Evolutionary conservation across 2,888 invertebrate species (phyloP).

Genomic region (Pomacea canaliculata): DNA sequence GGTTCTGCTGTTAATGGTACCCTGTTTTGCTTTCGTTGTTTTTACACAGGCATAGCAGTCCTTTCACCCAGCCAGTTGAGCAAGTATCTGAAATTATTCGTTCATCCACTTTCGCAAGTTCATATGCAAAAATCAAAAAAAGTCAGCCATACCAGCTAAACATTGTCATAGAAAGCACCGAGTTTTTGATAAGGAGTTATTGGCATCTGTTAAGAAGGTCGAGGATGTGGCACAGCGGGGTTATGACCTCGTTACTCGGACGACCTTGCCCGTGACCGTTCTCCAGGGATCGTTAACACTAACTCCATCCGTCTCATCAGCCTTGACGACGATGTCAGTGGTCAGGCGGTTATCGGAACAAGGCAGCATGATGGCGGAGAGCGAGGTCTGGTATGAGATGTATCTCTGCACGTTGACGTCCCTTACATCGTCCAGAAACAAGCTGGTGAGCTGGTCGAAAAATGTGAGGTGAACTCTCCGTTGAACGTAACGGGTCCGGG

Average conservation of each 20-base stretch:
- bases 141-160: no score
- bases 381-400: background rate
- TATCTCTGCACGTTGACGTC: background rate
- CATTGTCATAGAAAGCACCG: no score
- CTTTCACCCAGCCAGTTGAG: no score
- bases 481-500: background rate
- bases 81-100: no score
- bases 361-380: slow-evolving; percentile 8
- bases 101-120: no score
- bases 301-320: background rate
- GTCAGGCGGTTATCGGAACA: background rate
- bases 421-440: background rate
- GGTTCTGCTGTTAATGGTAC: no score
- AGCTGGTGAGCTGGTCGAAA: background rate
- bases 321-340: background rate
- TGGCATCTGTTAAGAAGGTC: no score
- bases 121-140: no score
- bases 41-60: no score
- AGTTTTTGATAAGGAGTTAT: no score
- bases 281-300: background rate
- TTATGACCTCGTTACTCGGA: background rate
- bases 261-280: slow-evolving; percentile 7
- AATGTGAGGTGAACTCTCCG: background rate
- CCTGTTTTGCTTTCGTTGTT: no score
- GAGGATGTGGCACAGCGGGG: no score